A percentile compares a stretch with the other conserved stretches of the same genome.
Evolutionary conservation across 2,888 invertebrate genomes (phyloP).

Genomic region (Alcis repandata): DNA sequence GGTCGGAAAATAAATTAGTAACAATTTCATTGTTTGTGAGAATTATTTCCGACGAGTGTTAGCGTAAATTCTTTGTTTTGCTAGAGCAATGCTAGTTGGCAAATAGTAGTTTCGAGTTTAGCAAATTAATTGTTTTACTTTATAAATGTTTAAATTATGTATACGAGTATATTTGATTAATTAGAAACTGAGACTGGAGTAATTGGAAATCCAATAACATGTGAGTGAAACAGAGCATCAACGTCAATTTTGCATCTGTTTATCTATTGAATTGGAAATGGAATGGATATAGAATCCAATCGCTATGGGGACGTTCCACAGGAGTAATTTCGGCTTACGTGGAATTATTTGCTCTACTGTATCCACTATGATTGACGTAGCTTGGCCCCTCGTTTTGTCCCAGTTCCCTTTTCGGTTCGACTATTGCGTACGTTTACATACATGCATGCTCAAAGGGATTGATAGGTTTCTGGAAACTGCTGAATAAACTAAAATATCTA

Average conservation of each 20-base stretch:
- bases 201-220: too few relatives aligned
- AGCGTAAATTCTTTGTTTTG: constrained; percentile 50
- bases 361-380: constrained; percentile 41
- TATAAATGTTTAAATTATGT: neutral
- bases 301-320: constrained; percentile 49
- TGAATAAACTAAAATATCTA: neutral
- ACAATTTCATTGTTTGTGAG: constrained; percentile 85
- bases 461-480: constrained; percentile 6
- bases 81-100: constrained; percentile 25
- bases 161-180: neutral
- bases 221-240: too few relatives aligned
- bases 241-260: constrained; percentile 47
- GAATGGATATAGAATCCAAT: constrained; percentile 52
- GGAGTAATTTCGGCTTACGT: constrained; percentile 49
- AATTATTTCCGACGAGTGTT: constrained; percentile 69
- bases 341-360: constrained; percentile 42
- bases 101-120: constrained; percentile 13
- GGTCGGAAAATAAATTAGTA: constrained; percentile 85
- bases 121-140: neutral
- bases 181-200: neutral
- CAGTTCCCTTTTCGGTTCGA: constrained; percentile 51
- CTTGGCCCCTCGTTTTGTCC: constrained; percentile 32
- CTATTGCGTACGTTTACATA: constrained; percentile 43
- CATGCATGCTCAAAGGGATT: constrained; percentile 49
- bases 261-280: constrained; percentile 25